Percentiles rank a stretch among this genome's conserved stretches.
phyloP scores from a whole-genome alignment of 2,113 vertebrate species.

The Siniperca chuatsi region DNA sequence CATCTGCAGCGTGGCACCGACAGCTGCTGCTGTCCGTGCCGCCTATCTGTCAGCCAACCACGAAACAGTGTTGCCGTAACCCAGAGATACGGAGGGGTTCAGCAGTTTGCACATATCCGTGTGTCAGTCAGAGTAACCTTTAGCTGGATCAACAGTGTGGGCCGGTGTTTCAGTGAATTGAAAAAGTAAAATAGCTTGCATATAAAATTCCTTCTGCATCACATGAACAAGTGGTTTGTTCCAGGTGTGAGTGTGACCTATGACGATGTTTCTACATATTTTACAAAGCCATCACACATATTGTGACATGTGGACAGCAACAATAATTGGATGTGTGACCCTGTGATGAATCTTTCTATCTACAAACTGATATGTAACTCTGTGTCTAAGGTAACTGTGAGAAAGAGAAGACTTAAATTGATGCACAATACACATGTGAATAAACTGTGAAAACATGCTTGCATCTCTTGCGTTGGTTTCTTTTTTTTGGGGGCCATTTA shows the following conservation, averaged over 20 bases:
- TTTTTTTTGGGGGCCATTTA: not conserved
- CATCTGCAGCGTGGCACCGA: slow-evolving; percentile 27
- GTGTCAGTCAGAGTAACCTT: slow-evolving; percentile 20
- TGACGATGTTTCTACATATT: not conserved
- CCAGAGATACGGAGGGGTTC: not conserved
- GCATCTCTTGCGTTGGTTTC: not conserved
- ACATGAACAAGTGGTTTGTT: not conserved
- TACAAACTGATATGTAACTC: too few species aligned
- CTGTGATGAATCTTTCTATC: not conserved
- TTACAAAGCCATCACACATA: not conserved
- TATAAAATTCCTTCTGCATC: not conserved
- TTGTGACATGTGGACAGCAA: not conserved
- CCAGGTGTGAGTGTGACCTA: too few species aligned
- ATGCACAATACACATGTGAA: not conserved
- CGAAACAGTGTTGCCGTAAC: not conserved
- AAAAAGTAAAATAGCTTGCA: not conserved
- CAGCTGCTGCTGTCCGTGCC: slow-evolving; percentile 43
- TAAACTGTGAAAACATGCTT: not conserved
- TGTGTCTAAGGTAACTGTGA: too few species aligned
- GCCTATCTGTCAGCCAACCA: slow-evolving; percentile 46
- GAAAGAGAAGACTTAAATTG: not conserved
- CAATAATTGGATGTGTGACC: not conserved
- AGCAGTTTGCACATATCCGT: not conserved
- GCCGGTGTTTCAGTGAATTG: not conserved
- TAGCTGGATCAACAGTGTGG: not conserved